These are phyloP conservation scores for Pantherophis vulpinus DNA, from an alignment of 2,797 vertebrate genomes.

Conservation along the genomic window DNA sequence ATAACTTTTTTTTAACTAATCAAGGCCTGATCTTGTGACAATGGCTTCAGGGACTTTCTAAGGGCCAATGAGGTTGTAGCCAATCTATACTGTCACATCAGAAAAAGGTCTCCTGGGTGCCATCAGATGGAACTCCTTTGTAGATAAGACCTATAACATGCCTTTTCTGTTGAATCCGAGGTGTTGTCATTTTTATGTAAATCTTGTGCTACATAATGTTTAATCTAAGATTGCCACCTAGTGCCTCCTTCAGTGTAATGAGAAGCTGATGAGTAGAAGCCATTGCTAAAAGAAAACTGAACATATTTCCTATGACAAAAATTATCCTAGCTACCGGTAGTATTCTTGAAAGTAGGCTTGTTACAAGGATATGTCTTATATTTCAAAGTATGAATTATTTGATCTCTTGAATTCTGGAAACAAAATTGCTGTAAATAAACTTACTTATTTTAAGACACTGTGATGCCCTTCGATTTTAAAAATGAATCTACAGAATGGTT, in stretches of 20 bases:
- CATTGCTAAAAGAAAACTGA: background rate
- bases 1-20: background rate
- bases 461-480: background rate
- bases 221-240: constrained; percentile 9
- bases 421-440: background rate
- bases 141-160: background rate
- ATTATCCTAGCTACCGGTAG: background rate
- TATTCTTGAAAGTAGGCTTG: background rate
- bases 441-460: background rate
- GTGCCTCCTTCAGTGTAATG: background rate
- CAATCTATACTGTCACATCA: background rate
- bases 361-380: background rate
- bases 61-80: background rate
- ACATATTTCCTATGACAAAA: background rate
- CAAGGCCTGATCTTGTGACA: background rate
- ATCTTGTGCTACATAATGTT: too few species aligned
- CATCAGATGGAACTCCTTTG: background rate
- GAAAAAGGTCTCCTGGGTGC: background rate
- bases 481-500: background rate
- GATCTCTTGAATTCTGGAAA: background rate
- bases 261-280: background rate
- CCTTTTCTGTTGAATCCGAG: background rate
- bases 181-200: background rate
- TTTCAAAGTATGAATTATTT: background rate
- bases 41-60: background rate